Percentiles rank a stretch among this genome's conserved stretches.
phyloP scores from a whole-genome alignment of 92 coral and sea anemone species.

The Epizoanthus scotinus region DNA sequence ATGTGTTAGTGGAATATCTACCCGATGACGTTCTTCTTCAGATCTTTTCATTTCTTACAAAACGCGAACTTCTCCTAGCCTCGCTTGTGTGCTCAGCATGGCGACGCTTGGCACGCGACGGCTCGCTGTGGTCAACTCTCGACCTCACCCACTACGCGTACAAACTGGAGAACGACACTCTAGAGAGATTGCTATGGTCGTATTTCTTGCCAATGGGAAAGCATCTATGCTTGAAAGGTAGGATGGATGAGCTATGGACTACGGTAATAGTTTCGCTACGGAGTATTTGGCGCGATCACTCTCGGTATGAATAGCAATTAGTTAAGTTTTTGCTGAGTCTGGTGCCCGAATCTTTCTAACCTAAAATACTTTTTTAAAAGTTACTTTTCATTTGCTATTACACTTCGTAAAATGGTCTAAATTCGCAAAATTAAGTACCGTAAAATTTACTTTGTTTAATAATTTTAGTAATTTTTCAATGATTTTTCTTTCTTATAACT shows the following conservation, averaged over 20 bases:
- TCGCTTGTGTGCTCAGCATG: slow-evolving; percentile 66
- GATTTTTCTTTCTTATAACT: too few relatives aligned
- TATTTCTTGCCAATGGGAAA: slow-evolving; percentile 67
- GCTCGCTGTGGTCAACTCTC: slow-evolving; percentile 69
- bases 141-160: slow-evolving; percentile 53
- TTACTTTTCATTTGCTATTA: too few relatives aligned
- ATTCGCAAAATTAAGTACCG: too few relatives aligned
- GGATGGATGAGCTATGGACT: not conserved
- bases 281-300: too few relatives aligned
- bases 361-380: too few relatives aligned
- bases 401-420: too few relatives aligned
- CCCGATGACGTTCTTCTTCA: slow-evolving; percentile 71
- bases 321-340: too few relatives aligned
- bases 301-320: too few relatives aligned
- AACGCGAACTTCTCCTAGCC: slow-evolving; percentile 42
- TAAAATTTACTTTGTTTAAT: too few relatives aligned
- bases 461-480: too few relatives aligned
- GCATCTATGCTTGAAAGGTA: slow-evolving; percentile 51
- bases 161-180: slow-evolving; percentile 20
- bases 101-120: slow-evolving; percentile 67
- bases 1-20: slow-evolving; percentile 11
- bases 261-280: too few relatives aligned
- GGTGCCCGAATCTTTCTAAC: too few relatives aligned
- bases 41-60: slow-evolving; percentile 56
- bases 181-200: slow-evolving; percentile 45